Evolutionary conservation across 1,140 invertebrate genomes (phyloP), one percentile per base, ranked within the genome.

Genomic region (Aphelenchoides avenae): DNA sequence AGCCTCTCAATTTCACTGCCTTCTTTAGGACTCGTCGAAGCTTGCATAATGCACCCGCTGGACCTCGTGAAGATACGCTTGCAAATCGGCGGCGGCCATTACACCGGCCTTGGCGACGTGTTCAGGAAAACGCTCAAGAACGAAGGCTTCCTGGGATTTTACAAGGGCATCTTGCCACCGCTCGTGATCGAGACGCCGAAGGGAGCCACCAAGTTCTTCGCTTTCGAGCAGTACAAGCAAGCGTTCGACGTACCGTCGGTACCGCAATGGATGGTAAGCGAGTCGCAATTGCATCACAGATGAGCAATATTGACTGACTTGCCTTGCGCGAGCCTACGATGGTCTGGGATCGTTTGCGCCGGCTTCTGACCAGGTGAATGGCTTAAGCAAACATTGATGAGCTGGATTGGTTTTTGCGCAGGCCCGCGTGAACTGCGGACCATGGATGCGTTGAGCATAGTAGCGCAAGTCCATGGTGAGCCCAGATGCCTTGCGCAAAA

Each of bases 181-280:
- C 86, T 93, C 70, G 73, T 93, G 50, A 89, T 87, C n/a, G 90
- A 94, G 81, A 93, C 89, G 29, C 91, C 90, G 5, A 94, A 94
- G 80, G 77, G 90, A 73, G 90, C 89, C 42, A 86, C 89, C 0
- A 93, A 94, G 81, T 93, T 92, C 79, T 85, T 90, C 64, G 87
- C 87, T 22, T 93, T 92, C 81, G 89, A 92, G 77, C 87, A 91
- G 77, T 91, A 89, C 70, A 91, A 92, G 80, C 82, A 84, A 65
- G 76, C 89, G 56, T 89, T 90, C 77, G 79, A 86, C n/a, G n/a
- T n/a, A 85, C 52, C 52, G 5, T 42, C 47, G 30, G 57, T n/a
- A n/a, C n/a, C n/a, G n/a, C n/a, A n/a, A n/a, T n/a, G n/a, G n/a
- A n/a, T n/a, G n/a, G n/a, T n/a, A n/a, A n/a, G 57, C 37, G 36